Evolutionary conservation across 2,113 vertebrate species (phyloP), one percentile per base, ranked within the genome.

Genomic region (Petromus typicus): DNA sequence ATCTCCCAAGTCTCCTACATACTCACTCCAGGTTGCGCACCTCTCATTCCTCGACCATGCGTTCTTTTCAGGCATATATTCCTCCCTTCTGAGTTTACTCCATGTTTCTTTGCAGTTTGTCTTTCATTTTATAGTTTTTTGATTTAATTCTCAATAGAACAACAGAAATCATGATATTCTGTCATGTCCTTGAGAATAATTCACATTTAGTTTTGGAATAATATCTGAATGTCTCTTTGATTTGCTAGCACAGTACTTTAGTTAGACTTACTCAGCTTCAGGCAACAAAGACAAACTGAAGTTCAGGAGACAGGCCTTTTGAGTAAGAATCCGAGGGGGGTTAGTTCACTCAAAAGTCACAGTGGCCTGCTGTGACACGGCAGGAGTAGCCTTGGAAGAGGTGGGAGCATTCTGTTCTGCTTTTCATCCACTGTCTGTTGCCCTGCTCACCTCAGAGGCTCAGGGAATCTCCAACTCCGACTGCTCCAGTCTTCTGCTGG

Each of bases 391-490:
- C 48, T 18, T 5, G 10, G 23, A 54, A 23, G 16, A 13, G 66
- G 51, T 0, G 1, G 32, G 73, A 64, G 30, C 32, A 9, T 54
- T 54, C 32, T 54, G 32, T 20, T 12, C n/a, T 40, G 43, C 59
- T 25, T 23, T n/a, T 13, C 18, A 14, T 32, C 59, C 23, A 61
- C 7, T 59, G 34, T 81, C 57, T 61, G 57, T 8, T 67, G 23
- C n/a, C 20, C 86, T 0, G 0, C 1, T 63, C 73, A 20, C 23
- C 34, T 0, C 0, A 5, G 27, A 54, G 16, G 43, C 69, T 83
- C 27, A 40, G 61, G n/a, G 5, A 71, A 22, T 43, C 64, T 80
- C 64, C 7, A 17, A 22, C 63, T 89, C 54, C 13, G 18, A 18
- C 20, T 48, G 45, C 69, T 43, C 45, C 32, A 9, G 18, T 76